These are phyloP conservation scores for Acinonyx jubatus DNA, from an alignment of 2,113 vertebrate species.

Conservation along the genomic window DNA sequence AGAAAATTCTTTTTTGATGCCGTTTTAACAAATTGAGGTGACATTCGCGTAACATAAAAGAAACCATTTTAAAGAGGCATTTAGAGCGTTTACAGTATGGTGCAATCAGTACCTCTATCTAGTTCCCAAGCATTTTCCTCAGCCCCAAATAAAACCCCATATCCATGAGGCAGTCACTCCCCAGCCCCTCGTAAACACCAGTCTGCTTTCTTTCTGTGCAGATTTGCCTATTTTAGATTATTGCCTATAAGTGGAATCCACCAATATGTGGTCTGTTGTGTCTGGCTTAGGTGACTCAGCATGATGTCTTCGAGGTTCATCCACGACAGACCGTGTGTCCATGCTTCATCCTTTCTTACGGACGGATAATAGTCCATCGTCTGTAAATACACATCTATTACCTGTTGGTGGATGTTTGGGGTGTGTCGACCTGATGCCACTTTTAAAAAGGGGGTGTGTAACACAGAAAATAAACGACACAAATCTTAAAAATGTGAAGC, in stretches of 20 bases:
- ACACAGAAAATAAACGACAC: no score
- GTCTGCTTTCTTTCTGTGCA: neutral
- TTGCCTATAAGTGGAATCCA: neutral
- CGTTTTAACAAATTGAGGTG: neutral
- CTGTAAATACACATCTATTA: neutral
- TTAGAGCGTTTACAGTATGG: neutral
- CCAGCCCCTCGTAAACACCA: neutral
- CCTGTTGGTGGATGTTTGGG: neutral
- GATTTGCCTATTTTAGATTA: neutral
- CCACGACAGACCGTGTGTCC: rapidly evolving
- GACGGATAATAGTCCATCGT: neutral
- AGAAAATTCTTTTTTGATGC: neutral
- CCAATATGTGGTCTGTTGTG: neutral
- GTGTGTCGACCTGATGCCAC: neutral
- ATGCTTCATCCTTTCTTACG: neutral
- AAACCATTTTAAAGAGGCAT: neutral
- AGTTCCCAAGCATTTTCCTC: neutral
- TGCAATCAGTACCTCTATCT: no score
- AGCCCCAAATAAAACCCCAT: neutral
- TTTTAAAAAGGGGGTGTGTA: neutral
- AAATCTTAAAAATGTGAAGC: neutral
- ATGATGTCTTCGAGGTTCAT: neutral
- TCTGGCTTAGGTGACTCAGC: neutral
- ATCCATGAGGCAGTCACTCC: neutral
- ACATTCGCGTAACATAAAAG: neutral